Evolutionary conservation across 2,888 invertebrate species (phyloP), one percentile per base, ranked within the genome.

Genomic region (Atethmia centrago): DNA sequence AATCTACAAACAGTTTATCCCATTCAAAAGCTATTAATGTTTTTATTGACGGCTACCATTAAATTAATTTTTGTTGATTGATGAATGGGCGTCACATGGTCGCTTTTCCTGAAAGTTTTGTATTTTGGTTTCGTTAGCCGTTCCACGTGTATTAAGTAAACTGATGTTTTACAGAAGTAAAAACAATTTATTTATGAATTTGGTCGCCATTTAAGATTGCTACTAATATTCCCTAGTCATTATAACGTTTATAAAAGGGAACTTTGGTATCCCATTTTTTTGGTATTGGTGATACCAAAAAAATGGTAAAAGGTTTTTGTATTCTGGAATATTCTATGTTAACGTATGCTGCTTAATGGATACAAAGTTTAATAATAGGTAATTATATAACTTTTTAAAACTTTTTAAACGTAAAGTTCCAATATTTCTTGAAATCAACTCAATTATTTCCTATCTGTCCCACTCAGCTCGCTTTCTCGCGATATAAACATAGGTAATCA

Each of bases 401-500:
- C n/a, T n/a, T n/a, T n/a, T 56, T 36, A 9, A 14, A 19, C 25
- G 1, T 25, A 25, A 40, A 40, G 16, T 8, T 2, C 21, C 19
- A 51, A 45, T 21, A 21, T 47, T 68, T 59, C 31, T 56, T n/a
- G 3, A 47, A 75, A 42, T 47, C 8, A 25, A 45, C 55, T 56
- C 61, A 45, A 79, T 79, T 62, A 53, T 70, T 82, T 70, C 74
- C 82, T 68, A 68, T 83, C 77, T 73, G 36, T 25, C 10, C 36
- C 61, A 67, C 72, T 66, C 61, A 36, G 71, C 9, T 19, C 25
- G 28, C 25, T 45, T 69, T 42, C 42, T 51, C 9, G 10, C 65
- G 61, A 64, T 42, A 80, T 80, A 83, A 83, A 80, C 58, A 68
- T 74, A 49, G 28, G 10, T 64, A 72, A 53, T 80, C 74, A 80